These are phyloP conservation scores for Acanthaster planci DNA, from an alignment of 35 echinoderm and acorn worm species.

Conservation along the genomic window DNA sequence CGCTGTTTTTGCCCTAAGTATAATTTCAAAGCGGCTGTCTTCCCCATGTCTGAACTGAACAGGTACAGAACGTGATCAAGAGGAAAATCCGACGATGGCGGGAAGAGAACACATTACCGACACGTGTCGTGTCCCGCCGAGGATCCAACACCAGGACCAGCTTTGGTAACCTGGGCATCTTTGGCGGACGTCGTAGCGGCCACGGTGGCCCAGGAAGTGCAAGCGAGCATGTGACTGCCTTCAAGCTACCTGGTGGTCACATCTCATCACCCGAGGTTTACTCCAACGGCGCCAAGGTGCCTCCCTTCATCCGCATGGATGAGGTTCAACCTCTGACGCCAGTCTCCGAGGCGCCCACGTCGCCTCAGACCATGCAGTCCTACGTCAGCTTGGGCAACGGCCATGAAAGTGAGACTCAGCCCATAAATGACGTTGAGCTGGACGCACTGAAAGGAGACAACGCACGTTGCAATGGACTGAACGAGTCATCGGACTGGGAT, in stretches of 20 bases:
- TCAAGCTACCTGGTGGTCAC: slow-evolving; percentile 10
- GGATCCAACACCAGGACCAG: slow-evolving; percentile 58
- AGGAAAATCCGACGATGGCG: slow-evolving; percentile 60
- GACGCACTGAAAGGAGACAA: not conserved
- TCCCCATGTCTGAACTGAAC: not conserved
- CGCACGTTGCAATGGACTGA: not conserved
- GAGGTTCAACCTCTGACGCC: slow-evolving; percentile 35
- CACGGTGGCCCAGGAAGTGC: not conserved
- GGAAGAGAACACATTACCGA: slow-evolving; percentile 69
- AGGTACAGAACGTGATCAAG: slow-evolving; percentile 74
- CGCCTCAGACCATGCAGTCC: not conserved
- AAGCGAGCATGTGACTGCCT: not conserved
- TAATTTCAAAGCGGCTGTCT: not conserved
- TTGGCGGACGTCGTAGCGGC: slow-evolving; percentile 31
- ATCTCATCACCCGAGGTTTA: not conserved
- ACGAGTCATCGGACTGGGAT: not conserved
- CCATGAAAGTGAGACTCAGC: not conserved
- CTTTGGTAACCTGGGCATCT: slow-evolving; percentile 31
- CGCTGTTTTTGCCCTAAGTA: not conserved
- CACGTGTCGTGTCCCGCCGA: slow-evolving; percentile 39
- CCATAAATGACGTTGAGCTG: not conserved
- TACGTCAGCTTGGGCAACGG: not conserved
- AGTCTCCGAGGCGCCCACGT: not conserved
- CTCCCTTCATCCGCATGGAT: slow-evolving; percentile 36
- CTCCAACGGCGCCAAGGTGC: slow-evolving; percentile 13